Evolutionary conservation across 2,797 vertebrate genomes (phyloP), one percentile per base, ranked within the genome.

Genomic region (Enteromius thamalakanensis): DNA sequence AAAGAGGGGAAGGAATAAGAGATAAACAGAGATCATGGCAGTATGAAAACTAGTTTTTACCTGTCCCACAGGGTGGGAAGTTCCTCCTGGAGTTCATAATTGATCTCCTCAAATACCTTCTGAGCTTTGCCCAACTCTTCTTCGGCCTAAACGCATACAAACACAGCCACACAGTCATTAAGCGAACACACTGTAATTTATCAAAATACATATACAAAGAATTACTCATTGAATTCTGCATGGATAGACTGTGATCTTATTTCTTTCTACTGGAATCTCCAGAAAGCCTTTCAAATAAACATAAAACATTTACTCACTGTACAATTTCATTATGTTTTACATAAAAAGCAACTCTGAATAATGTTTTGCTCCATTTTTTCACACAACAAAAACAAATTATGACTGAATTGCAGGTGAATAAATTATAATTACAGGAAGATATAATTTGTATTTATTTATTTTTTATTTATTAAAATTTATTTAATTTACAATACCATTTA

Each of bases 51-150:
- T 32, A 49, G 64, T 79, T 29, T 51, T 76, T 87, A 97, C 98
- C 96, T 99, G 92, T 98, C 97, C 95, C 96, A 99, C 88, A 99
- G 91, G 1, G 93, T 93, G 0, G 98, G 98, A 86, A 99, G 94
- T 90, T 99, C 97, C 78, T 99, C 98, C 89, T 99, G 98, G 74
- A 99, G 92, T 79, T 99, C 97, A 88, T 96, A 95, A 0, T 98
- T 99, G 91, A 99, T 96, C 92, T 99, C 98, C 89, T 99, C 98
- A 80, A 97, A 99, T 58, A 99, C 97, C 90, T 97, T 99, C 94
- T 99, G 98, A 90, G 98, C 96, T 88, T 96, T 96, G 51, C 97
- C 93, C 88, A 99, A 93, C 81, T 99, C 98, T 91, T 99, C 98
- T 92, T 99, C 98, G 0, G 98, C 98, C 98, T 98, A 85, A 84